Evolutionary conservation across 2,797 vertebrate species (phyloP).

Genomic region (Mormyrops boulengeri): DNA sequence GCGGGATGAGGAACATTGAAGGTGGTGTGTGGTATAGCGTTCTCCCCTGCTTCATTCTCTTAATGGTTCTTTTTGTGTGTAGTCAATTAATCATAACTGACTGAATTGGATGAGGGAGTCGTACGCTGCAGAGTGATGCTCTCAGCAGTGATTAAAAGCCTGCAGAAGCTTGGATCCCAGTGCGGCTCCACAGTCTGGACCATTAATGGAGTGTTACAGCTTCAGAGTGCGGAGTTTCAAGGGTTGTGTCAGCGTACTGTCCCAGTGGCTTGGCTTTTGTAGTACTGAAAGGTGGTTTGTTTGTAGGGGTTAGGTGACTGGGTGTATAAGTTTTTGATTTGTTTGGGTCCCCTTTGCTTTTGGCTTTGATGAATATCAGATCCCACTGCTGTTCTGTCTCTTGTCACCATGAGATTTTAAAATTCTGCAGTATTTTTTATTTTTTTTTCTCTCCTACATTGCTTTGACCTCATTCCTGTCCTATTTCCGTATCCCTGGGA

Average conservation of each 20-base stretch:
- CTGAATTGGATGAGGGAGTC: slow-evolving; percentile 5
- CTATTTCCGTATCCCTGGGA: not conserved
- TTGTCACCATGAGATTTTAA: not conserved
- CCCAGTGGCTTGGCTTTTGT: not conserved
- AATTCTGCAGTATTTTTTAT: not conserved
- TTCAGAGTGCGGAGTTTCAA: slow-evolving; percentile 38
- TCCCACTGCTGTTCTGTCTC: not conserved
- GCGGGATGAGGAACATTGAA: not conserved
- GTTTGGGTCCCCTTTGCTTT: not conserved
- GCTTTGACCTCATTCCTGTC: not conserved
- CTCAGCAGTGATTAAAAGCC: slow-evolving; percentile 18
- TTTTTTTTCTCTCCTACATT: not conserved
- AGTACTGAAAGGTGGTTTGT: not conserved
- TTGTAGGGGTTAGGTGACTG: not conserved
- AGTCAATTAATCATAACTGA: slow-evolving; percentile 23
- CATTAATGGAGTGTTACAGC: slow-evolving; percentile 41
- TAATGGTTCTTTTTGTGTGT: slow-evolving; percentile 16
- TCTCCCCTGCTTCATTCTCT: not conserved
- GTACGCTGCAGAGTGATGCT: not conserved
- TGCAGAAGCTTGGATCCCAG: not conserved
- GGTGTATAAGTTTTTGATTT: not conserved
- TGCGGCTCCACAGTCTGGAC: not conserved
- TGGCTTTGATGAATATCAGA: not conserved
- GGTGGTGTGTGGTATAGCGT: not conserved
- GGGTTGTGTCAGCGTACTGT: not conserved